Percentiles rank a stretch among this genome's conserved stretches.
phyloP scores from a whole-genome alignment of 2,797 vertebrate species.

The Sphaeramia orbicularis region DNA sequence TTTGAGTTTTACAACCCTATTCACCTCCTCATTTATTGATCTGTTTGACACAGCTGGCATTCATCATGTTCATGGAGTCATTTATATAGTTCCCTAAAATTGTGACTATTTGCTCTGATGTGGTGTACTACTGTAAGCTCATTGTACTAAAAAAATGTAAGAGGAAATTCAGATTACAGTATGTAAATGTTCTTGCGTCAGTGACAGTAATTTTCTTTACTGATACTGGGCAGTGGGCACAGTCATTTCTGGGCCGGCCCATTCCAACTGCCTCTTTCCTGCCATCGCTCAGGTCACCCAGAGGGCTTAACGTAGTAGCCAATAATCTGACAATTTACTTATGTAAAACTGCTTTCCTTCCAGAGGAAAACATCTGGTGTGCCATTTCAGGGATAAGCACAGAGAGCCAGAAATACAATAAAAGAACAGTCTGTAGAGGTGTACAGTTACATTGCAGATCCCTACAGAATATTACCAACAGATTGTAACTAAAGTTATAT shows the following conservation, averaged over 20 bases:
- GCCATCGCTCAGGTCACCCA: constrained; percentile 42
- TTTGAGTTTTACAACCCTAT: too few relatives aligned
- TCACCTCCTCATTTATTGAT: too few relatives aligned
- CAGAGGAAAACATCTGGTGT: constrained; percentile 65
- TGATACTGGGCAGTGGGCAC: constrained; percentile 22
- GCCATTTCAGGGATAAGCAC: constrained; percentile 42
- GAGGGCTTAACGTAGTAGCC: constrained; percentile 38
- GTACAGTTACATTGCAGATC: constrained; percentile 42
- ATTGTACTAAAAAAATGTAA: too few relatives aligned
- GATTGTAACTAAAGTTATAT: constrained; percentile 18
- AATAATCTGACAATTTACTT: constrained; percentile 46
- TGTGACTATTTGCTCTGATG: too few relatives aligned
- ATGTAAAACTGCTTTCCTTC: constrained; percentile 46
- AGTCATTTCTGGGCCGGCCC: constrained; percentile 9
- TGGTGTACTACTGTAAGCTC: too few relatives aligned
- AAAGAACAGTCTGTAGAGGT: constrained; percentile 45
- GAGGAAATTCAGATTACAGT: not conserved
- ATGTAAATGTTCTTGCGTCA: constrained; percentile 38
- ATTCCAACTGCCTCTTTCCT: constrained; percentile 31
- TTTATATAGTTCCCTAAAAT: too few relatives aligned
- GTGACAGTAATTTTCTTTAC: constrained; percentile 38
- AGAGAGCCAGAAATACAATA: constrained; percentile 43
- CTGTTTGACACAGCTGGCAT: too few relatives aligned
- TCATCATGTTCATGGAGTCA: too few relatives aligned
- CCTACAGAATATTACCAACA: constrained; percentile 13